A percentile compares a stretch with the other conserved stretches of the same genome.
Conservation (phyloP, 35 echinoderm and acorn worm genomes). For the Apostichopus parvimensis region DNA sequence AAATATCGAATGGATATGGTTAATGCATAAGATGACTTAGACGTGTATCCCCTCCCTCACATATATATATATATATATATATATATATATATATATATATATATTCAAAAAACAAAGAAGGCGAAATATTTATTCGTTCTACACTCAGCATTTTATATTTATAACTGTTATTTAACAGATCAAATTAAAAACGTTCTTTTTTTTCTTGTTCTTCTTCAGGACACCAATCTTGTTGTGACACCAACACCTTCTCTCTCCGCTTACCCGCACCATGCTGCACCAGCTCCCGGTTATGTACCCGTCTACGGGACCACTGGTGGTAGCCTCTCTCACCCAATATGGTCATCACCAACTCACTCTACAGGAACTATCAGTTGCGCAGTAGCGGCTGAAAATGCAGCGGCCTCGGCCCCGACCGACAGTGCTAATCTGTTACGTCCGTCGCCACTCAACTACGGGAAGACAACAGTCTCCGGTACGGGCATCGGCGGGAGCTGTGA, state of each 20-base stretch:
- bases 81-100: too few species aligned
- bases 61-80: too few species aligned
- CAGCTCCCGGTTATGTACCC: conserved; percentile 83
- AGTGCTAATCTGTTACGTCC: conserved; percentile 82
- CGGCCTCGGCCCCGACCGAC: conserved; percentile 65
- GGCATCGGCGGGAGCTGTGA: conserved; percentile 32
- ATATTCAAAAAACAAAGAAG: too few species aligned
- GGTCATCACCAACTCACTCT: conserved; percentile 59
- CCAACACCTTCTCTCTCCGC: conserved; percentile 72
- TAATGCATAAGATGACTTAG: too few species aligned
- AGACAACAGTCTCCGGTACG: conserved; percentile 9
- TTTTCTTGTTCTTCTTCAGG: conserved; percentile 40
- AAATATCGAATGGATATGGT: too few species aligned
- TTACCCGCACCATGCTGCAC: conserved; percentile 68
- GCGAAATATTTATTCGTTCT: too few species aligned
- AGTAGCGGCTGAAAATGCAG: conserved; percentile 70
- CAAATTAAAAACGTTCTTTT: too few species aligned
- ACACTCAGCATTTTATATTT: too few species aligned
- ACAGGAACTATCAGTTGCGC: conserved; percentile 81
- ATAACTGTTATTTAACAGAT: too few species aligned
- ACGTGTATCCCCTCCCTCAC: too few species aligned
- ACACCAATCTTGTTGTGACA: conserved; percentile 79
- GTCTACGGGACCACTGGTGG: conserved; percentile 80
- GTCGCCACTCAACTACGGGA: conserved; percentile 79
- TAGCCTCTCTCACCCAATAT: conserved; percentile 76